Percentiles rank a stretch among this genome's conserved stretches.
These are phyloP conservation scores for Zaprionus tsacasi DNA, from an alignment of 1,140 invertebrate species.

Conservation along the genomic window DNA sequence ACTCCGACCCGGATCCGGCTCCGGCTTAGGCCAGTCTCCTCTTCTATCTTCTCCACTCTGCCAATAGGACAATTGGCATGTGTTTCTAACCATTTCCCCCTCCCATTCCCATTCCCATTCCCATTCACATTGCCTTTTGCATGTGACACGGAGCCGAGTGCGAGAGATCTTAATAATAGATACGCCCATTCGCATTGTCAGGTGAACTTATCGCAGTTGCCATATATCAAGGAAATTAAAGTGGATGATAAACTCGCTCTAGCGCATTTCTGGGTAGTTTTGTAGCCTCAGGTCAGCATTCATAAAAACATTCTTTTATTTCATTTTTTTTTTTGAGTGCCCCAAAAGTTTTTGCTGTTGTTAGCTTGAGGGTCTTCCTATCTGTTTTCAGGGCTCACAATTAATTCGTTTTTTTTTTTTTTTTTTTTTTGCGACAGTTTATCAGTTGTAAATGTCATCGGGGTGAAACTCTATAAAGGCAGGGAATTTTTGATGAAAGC, in stretches of 20 bases:
- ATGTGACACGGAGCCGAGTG: conserved; percentile 43
- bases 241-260: conserved; percentile 28
- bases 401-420: conserved; percentile 39
- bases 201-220: conserved; percentile 66
- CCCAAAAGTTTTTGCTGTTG: conserved; percentile 23
- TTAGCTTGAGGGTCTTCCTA: background rate
- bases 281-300: conserved; percentile 30
- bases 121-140: conserved; percentile 30
- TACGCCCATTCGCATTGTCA: conserved; percentile 64
- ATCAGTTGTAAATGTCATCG: conserved; percentile 53
- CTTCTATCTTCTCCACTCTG: conserved; percentile 3
- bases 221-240: conserved; percentile 78
- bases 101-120: background rate
- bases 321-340: conserved; percentile 5
- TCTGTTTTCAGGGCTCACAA: background rate
- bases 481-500: background rate
- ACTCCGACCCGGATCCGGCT: background rate
- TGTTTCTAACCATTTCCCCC: conserved; percentile 61
- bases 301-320: background rate
- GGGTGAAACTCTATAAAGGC: background rate
- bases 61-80: conserved; percentile 71
- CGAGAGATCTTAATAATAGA: conserved; percentile 80
- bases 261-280: background rate
- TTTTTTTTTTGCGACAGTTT: conserved; percentile 47
- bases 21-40: background rate